Evolutionary conservation across 2,797 vertebrate genomes (phyloP).

Genomic region (Pseudochaenichthys georgianus): DNA sequence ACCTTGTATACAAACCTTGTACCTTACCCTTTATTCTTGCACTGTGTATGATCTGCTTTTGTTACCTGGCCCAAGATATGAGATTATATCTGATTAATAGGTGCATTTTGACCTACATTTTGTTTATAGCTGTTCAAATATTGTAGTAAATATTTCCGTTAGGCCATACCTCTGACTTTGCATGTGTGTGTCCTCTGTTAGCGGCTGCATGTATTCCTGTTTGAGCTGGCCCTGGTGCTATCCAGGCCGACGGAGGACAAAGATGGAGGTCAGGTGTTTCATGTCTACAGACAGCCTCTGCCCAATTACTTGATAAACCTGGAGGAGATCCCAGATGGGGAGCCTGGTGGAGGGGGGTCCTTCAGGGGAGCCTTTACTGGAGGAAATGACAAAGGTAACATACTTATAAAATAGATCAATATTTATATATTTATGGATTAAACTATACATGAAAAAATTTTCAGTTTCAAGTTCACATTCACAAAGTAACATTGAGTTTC

Average conservation of each 20-base stretch:
- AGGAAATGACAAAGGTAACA: slow-evolving; percentile 95
- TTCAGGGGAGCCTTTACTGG: slow-evolving; percentile 93
- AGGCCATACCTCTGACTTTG: neutral
- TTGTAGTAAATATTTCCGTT: neutral
- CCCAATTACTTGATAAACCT: slow-evolving; percentile 89
- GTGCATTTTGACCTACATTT: neutral
- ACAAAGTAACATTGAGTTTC: too few relatives aligned
- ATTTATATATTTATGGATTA: neutral
- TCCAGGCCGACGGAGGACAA: slow-evolving; percentile 76
- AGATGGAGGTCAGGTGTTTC: slow-evolving; percentile 89
- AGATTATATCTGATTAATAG: neutral
- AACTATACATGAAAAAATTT: too few relatives aligned
- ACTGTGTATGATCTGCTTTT: neutral
- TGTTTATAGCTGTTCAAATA: neutral
- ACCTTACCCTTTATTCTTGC: neutral
- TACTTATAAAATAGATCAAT: neutral
- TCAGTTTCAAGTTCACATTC: too few relatives aligned
- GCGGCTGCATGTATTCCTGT: slow-evolving; percentile 88
- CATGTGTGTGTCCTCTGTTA: slow-evolving; percentile 33
- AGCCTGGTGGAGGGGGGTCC: slow-evolving; percentile 89
- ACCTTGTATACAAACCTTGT: neutral
- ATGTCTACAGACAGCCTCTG: slow-evolving; percentile 95
- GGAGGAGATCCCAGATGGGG: slow-evolving; percentile 96
- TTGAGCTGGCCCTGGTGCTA: slow-evolving; percentile 87
- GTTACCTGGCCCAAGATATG: neutral